Base-by-base conservation (phyloP, 23 tunicate genomes). In the Botrylloides violaceus region DNA sequence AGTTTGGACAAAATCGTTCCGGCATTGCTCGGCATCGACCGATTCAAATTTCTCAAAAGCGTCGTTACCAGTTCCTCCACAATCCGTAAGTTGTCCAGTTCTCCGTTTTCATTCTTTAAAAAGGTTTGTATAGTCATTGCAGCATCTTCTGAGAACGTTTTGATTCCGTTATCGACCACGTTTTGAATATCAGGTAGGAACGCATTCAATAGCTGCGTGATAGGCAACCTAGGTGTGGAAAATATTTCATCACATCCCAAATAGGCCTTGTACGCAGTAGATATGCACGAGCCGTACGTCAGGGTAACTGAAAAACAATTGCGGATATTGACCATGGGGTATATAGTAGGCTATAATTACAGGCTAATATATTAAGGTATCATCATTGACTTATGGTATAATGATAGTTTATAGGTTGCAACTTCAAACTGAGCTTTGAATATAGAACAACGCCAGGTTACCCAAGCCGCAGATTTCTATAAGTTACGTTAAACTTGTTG, bases 251-350 rank as follows among this genome's bases (percentile, higher is more conserved):
- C 70, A 31, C 70, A 63, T 15, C 23, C 32, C 29, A 63, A 3
- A 33, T 25, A 31, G 6, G 35, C 7, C 33, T 63, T 33, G 35
- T 63, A 63, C 3, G 70, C 70, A 3, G 70, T 27, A 3, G 70
- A 63, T 19, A 63, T 63, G 70, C 70, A 63, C 35, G 70, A 63
- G 4, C 70, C 70, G 35, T 63, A 63, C 6, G 70, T 63, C 70
- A 63, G 36, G 19, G 70, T 33, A 29, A 63, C 70, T 63, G 70
- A 25, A 4, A 63, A 63, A 63, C 26, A 3, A 43, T n/a, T n/a
- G n/a, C n/a, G n/a, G n/a, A n/a, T n/a, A n/a, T n/a, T n/a, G n/a
- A n/a, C n/a, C n/a, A n/a, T n/a, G n/a, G n/a, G n/a, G n/a, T n/a
- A n/a, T n/a, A n/a, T n/a, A n/a, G n/a, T n/a, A n/a, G n/a, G n/a